Conservation (phyloP, 1,140 invertebrate genomes). For the Varroa destructor region DNA sequence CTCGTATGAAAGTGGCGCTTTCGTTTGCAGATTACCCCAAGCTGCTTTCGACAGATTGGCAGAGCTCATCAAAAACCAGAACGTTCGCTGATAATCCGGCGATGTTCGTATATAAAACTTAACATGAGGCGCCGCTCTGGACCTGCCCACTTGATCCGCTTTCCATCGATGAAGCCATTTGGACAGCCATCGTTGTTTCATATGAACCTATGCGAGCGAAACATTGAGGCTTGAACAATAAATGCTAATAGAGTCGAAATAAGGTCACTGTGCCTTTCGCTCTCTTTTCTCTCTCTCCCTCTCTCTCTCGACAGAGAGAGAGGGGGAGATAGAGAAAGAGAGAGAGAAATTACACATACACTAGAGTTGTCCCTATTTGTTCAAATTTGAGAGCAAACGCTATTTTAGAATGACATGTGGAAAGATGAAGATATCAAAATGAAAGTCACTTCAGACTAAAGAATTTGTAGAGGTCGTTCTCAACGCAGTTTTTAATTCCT, state of each 20-base stretch:
- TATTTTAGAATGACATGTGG: no score
- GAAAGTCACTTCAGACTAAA: no score
- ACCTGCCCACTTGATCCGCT: constrained; percentile 51
- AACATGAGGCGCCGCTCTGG: constrained; percentile 77
- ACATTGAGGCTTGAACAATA: not conserved
- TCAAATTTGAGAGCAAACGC: not conserved
- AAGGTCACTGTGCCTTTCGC: no score
- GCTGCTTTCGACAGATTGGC: constrained; percentile 89
- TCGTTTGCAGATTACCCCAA: constrained; percentile 66
- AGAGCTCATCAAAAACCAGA: constrained; percentile 67
- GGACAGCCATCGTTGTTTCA: not conserved
- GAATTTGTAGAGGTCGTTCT: no score
- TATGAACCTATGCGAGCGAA: not conserved
- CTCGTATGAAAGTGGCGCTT: constrained; percentile 72
- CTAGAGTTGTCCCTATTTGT: no score
- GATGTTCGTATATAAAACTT: constrained; percentile 73
- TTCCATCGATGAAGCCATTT: constrained; percentile 56
- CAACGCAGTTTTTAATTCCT: constrained; percentile 44
- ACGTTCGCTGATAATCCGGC: constrained; percentile 49
- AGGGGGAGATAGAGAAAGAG: constrained; percentile 31
- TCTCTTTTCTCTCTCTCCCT: no score
- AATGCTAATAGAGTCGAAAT: not conserved
- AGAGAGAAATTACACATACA: constrained; percentile 23
- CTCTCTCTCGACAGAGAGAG: not conserved
- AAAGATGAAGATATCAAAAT: no score